Percentiles rank a stretch among this genome's conserved stretches.
phyloP scores from a whole-genome alignment of 2,797 vertebrate genomes.

The Peromyscus melanophrys region DNA sequence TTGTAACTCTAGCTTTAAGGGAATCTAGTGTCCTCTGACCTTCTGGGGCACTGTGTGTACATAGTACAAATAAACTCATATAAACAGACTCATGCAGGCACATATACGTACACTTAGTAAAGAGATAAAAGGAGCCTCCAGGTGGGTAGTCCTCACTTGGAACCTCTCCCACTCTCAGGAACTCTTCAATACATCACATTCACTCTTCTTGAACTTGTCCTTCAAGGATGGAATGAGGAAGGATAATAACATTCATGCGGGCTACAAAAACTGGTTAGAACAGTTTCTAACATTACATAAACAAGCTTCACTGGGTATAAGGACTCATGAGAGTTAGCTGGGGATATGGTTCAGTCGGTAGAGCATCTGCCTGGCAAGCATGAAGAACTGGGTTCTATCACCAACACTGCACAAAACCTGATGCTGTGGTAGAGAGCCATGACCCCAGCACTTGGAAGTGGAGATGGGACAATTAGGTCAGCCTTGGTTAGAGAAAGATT shows the following conservation, averaged over 20 bases:
- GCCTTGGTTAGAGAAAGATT: not conserved
- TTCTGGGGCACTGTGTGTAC: not conserved
- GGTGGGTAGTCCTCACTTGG: not conserved
- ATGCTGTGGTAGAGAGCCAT: too few species aligned
- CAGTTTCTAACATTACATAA: slow-evolving; percentile 16
- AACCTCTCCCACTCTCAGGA: not conserved
- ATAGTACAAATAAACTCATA: not conserved
- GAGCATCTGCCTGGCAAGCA: not conserved
- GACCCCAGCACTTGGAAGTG: not conserved
- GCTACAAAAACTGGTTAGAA: not conserved
- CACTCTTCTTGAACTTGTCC: not conserved
- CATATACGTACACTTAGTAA: too few species aligned
- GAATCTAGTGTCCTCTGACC: not conserved
- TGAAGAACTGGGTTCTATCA: not conserved
- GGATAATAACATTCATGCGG: not conserved
- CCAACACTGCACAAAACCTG: not conserved
- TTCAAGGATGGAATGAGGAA: not conserved
- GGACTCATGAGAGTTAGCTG: not conserved
- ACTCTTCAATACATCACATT: not conserved
- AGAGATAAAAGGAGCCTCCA: too few species aligned
- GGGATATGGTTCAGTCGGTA: not conserved
- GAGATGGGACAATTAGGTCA: not conserved
- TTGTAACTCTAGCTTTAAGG: not conserved
- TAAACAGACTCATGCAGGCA: not conserved
- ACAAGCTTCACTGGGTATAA: not conserved